phyloP scores from a whole-genome alignment of 2,113 vertebrate species.

The Stegastes partitus region DNA sequence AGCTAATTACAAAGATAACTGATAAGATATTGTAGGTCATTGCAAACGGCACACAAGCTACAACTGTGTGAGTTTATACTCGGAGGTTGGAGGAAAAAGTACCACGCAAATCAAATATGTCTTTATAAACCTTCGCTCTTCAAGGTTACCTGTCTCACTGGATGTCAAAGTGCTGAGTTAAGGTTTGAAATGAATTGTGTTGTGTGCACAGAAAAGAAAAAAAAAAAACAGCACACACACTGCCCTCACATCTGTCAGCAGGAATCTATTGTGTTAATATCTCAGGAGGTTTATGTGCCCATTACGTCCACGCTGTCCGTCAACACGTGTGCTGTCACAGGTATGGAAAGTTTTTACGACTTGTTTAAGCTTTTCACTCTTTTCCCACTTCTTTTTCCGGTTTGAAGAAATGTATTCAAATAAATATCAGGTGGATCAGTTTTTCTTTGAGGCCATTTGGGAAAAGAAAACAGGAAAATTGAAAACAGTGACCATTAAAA shows the following conservation, averaged over 20 bases:
- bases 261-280: slow-evolving; percentile 53
- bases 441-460: not conserved
- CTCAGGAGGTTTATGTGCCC: slow-evolving; percentile 27
- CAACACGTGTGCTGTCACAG: slow-evolving; percentile 29
- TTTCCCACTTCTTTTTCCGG: not conserved
- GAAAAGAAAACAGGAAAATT: slow-evolving; percentile 6
- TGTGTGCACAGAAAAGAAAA: not conserved
- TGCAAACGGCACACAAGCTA: slow-evolving; percentile 9
- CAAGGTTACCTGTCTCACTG: slow-evolving; percentile 18
- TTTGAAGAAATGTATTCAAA: not conserved
- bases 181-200: slow-evolving; percentile 39
- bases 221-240: slow-evolving; percentile 5
- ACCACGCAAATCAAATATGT: slow-evolving; percentile 13
- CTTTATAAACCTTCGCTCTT: slow-evolving; percentile 18
- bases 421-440: not conserved
- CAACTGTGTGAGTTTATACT: slow-evolving; percentile 5
- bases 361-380: slow-evolving; percentile 20
- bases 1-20: slow-evolving; percentile 28
- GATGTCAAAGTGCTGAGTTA: slow-evolving; percentile 45
- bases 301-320: slow-evolving; percentile 34
- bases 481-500: no score
- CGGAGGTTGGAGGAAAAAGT: not conserved
- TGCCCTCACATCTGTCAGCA: slow-evolving; percentile 60
- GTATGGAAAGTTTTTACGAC: slow-evolving; percentile 6
- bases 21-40: slow-evolving; percentile 2